These are phyloP conservation scores for Vulpes lagopus DNA, from an alignment of 2,113 vertebrate genomes.

Conservation along the genomic window DNA sequence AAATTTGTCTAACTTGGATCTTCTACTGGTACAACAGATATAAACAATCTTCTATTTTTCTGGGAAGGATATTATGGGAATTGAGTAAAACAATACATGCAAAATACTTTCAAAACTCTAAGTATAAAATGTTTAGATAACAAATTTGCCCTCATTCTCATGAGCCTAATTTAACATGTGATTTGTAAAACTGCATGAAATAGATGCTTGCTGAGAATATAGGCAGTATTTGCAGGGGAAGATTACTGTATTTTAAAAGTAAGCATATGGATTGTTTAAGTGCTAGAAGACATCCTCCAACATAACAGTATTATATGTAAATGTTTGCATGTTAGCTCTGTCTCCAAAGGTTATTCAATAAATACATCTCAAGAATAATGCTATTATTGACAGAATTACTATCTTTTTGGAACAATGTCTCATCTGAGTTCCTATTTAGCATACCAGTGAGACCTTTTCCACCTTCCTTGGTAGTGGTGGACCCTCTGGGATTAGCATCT, in stretches of 20 bases:
- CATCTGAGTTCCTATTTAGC: background rate
- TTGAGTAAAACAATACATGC: background rate
- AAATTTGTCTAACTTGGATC: background rate
- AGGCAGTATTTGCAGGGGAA: background rate
- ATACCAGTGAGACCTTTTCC: background rate
- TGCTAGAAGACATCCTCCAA: background rate
- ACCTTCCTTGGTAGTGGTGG: background rate
- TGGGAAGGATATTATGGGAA: background rate
- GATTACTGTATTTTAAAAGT: conserved; percentile 36
- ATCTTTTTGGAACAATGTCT: background rate
- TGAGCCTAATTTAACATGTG: background rate
- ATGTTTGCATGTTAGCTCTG: background rate
- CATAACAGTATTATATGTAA: background rate
- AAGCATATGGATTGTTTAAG: background rate
- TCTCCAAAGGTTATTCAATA: background rate
- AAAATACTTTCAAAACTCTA: background rate
- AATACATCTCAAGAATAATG: background rate
- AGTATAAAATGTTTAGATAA: background rate
- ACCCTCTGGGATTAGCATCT: background rate
- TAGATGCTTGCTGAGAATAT: background rate
- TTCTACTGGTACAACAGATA: background rate
- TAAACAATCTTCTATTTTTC: background rate
- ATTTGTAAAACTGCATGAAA: background rate
- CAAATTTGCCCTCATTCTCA: background rate
- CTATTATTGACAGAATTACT: background rate